Base-by-base conservation (phyloP, 1,140 invertebrate genomes). In the Panulirus ornatus region DNA sequence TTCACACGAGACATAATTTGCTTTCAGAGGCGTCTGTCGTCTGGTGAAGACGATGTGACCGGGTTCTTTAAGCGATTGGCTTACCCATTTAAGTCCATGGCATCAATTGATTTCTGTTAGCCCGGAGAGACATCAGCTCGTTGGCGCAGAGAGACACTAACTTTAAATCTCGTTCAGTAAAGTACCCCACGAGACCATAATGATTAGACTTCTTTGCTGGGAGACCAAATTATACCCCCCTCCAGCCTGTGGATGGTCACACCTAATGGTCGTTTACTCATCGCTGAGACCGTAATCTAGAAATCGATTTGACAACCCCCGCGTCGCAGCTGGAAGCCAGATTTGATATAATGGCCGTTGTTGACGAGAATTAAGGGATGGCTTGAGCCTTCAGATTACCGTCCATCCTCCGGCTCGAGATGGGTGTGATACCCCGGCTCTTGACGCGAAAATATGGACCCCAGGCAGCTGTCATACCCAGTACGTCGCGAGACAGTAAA, bases 241-340 rank as follows among this genome's bases (percentile, higher is more conserved):
- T n/a, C 58, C 27, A 27, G 27, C 27, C 22, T n/a, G 58, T 66
- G 58, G 30, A 66, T n/a, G n/a, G 16, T 66, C 5, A 8, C 11
- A 27, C 6, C 58, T 66, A 66, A 66, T 66, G 58, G 58, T 66
- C 58, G n/a, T 66, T 66, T 66, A 66, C 30, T 66, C 58, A 66
- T 66, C 58, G 58, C 30, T 66, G 58, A 66, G n/a, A 66, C 58
- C 30, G n/a, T 66, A 66, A 66, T 66, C 58, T 66, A 27, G 58
- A 66, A 66, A 30, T 66, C 58, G 58, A 66, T 66, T 66, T 66
- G 58, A 66, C 58, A 66, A 30, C 58, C 58, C 58, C n/a, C 58
- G 58, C 58, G n/a, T n/a, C n/a, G n/a, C n/a, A n/a, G n/a, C 58
- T 27, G 27, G n/a, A 30, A 66, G 58, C 58, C 27, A 66, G 58